phyloP scores from a whole-genome alignment of 2,113 vertebrate species.

The Myrmecobius fasciatus region DNA sequence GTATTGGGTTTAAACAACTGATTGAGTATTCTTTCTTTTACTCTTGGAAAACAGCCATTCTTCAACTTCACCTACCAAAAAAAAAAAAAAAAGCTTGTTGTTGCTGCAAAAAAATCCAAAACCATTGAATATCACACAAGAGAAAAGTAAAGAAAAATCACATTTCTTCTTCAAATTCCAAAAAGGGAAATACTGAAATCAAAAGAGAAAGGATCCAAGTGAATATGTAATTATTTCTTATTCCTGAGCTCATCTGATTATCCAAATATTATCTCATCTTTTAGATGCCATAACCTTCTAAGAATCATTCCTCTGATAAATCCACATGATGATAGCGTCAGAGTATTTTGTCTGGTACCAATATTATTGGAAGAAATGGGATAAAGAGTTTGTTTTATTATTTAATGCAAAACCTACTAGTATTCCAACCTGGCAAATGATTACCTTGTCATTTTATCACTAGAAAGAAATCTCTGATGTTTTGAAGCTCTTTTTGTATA shows the following conservation, averaged over 20 bases:
- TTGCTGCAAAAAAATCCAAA: no score
- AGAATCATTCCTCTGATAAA: background rate
- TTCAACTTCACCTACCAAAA: background rate
- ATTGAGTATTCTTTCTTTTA: background rate
- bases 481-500: background rate
- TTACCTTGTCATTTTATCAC: background rate
- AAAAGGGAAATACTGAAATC: background rate
- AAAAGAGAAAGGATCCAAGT: background rate
- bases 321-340: background rate
- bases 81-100: no score
- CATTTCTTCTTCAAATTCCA: background rate
- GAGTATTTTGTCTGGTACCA: background rate
- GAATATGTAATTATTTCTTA: background rate
- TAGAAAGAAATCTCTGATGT: background rate
- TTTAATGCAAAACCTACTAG: background rate
- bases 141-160: background rate
- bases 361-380: background rate
- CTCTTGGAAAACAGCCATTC: background rate
- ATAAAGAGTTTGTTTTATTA: background rate
- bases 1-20: background rate
- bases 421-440: background rate
- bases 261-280: background rate
- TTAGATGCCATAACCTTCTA: background rate
- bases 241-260: background rate
- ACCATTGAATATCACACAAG: background rate